phyloP scores from a whole-genome alignment of 92 coral and sea anemone species.

The Palythoa grandiflora region DNA sequence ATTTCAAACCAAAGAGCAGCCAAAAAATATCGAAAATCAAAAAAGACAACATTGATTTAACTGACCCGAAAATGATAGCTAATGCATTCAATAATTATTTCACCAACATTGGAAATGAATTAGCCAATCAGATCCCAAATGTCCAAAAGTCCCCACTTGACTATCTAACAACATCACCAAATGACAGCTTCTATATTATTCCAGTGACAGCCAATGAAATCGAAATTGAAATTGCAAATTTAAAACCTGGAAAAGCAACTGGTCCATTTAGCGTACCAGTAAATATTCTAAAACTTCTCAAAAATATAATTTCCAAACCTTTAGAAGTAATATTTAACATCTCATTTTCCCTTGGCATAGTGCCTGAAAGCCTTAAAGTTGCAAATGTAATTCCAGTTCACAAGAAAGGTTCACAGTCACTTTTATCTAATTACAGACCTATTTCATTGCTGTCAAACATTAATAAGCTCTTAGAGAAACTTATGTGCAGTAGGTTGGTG shows the following conservation, averaged over 20 bases:
- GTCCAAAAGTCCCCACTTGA: slow-evolving; percentile 22
- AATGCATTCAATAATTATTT: slow-evolving; percentile 60
- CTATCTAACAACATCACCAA: slow-evolving; percentile 17
- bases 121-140: slow-evolving; percentile 45
- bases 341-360: slow-evolving; percentile 44
- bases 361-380: slow-evolving; percentile 40
- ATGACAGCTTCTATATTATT: slow-evolving; percentile 27
- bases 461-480: slow-evolving; percentile 42
- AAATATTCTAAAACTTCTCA: slow-evolving; percentile 34
- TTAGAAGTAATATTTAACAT: slow-evolving; percentile 24
- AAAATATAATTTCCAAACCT: slow-evolving; percentile 36
- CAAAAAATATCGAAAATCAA: slow-evolving; percentile 44
- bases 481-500: slow-evolving; percentile 44
- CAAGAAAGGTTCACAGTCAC: slow-evolving; percentile 38
- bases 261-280: slow-evolving; percentile 45
- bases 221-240: slow-evolving; percentile 31
- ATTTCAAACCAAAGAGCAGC: slow-evolving; percentile 50
- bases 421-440: slow-evolving; percentile 46
- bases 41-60: slow-evolving; percentile 35
- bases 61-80: slow-evolving; percentile 40
- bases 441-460: slow-evolving; percentile 11
- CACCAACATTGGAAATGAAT: slow-evolving; percentile 39
- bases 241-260: slow-evolving; percentile 42
- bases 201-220: slow-evolving; percentile 45
- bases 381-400: slow-evolving; percentile 55